Evolutionary conservation across 2,797 vertebrate genomes (phyloP).

Genomic region (Pyrocephalus nanus): DNA sequence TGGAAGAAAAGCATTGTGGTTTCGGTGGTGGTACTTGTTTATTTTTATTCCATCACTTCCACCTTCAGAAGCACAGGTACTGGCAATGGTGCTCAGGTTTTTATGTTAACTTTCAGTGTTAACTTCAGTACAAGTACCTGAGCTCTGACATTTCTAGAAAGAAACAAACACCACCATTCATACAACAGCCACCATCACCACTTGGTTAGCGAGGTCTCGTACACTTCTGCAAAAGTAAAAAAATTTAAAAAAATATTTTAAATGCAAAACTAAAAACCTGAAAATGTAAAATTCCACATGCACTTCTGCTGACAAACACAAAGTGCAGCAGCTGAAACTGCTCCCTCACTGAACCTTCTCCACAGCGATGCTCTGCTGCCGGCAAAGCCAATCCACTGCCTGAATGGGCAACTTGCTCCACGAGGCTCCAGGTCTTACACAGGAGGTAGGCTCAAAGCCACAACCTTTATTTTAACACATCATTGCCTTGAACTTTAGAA

Average conservation of each 20-base stretch:
- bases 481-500: neutral
- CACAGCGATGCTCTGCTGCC: neutral
- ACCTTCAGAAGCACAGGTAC: neutral
- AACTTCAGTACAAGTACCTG: neutral
- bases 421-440: neutral
- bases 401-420: neutral
- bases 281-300: neutral
- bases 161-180: neutral
- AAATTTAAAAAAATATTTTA: neutral
- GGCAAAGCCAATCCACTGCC: neutral
- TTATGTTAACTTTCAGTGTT: neutral
- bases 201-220: neutral
- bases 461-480: neutral
- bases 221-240: neutral
- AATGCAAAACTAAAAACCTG: neutral
- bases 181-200: neutral
- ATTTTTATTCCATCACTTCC: neutral
- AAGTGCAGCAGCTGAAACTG: neutral
- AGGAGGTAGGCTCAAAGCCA: neutral
- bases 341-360: neutral
- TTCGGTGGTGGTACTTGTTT: neutral
- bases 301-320: neutral
- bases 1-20: neutral
- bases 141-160: neutral
- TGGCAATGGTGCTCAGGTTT: neutral